A percentile compares a stretch with the other conserved stretches of the same genome.
Evolutionary conservation across 2,888 invertebrate genomes (phyloP).

Genomic region (Lobophora halterata): DNA sequence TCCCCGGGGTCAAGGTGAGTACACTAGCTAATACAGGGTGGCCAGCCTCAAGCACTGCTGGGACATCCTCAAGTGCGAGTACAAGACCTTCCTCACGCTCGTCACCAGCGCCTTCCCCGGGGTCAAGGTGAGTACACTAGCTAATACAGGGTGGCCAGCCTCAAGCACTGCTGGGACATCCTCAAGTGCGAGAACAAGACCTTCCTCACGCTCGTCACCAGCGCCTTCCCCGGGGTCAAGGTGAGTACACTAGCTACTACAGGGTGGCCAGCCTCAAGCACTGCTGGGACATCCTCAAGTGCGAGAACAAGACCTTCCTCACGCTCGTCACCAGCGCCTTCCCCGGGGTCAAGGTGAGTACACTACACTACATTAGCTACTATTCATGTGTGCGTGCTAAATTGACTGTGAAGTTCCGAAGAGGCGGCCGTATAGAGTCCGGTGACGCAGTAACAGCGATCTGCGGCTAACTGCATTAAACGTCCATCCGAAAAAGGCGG

Average conservation of each 20-base stretch:
- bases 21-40: not conserved
- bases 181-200: slow-evolving; percentile 86
- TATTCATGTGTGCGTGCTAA: too few species aligned
- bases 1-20: slow-evolving; percentile 82
- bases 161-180: slow-evolving; percentile 83
- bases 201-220: not conserved
- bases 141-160: slow-evolving; percentile 25
- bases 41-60: slow-evolving; percentile 72
- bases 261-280: not conserved
- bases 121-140: slow-evolving; percentile 74
- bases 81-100: not conserved
- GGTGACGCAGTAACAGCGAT: too few species aligned
- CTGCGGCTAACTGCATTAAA: too few species aligned
- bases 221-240: slow-evolving; percentile 74
- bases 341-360: too few species aligned
- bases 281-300: too few species aligned
- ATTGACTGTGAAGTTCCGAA: too few species aligned
- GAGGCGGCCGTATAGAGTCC: too few species aligned
- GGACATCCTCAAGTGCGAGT: slow-evolving; percentile 91
- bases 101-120: slow-evolving; percentile 51
- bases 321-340: not conserved
- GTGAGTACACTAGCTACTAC: slow-evolving; percentile 51
- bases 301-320: not conserved
- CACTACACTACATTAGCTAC: too few species aligned
- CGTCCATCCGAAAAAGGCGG: too few species aligned